Percentiles rank a stretch among this genome's conserved stretches.
Evolutionary conservation across 2,888 invertebrate genomes (phyloP).

Genomic region (Scelioninae gen. 2): DNA sequence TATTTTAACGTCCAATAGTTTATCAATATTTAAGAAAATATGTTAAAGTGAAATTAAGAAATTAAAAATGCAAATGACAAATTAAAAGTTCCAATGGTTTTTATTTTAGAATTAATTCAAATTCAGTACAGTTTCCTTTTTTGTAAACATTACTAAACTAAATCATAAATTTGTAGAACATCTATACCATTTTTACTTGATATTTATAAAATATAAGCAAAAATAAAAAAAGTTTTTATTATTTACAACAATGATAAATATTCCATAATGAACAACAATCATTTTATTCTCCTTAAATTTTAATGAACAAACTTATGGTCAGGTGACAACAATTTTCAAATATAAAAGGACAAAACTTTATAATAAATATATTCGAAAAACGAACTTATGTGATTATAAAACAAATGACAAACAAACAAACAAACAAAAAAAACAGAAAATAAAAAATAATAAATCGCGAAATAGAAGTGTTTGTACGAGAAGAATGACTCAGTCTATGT

Average conservation of each 20-base stretch:
- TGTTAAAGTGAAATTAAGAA: too few relatives aligned
- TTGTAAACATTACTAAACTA: too few relatives aligned
- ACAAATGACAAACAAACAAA: slow-evolving; percentile 33
- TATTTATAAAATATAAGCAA: too few relatives aligned
- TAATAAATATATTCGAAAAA: slow-evolving; percentile 48
- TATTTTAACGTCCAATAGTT: too few relatives aligned
- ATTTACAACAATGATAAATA: slow-evolving; percentile 1
- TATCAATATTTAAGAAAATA: too few relatives aligned
- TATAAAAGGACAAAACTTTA: slow-evolving; percentile 40
- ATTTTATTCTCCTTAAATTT: slow-evolving; percentile 39
- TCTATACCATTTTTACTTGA: too few relatives aligned
- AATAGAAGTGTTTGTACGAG: slow-evolving; percentile 43
- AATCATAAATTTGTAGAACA: too few relatives aligned
- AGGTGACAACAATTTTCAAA: slow-evolving; percentile 42
- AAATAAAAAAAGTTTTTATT: too few relatives aligned
- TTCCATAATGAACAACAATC: slow-evolving; percentile 28
- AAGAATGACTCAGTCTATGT: slow-evolving; percentile 70
- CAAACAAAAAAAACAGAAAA: slow-evolving; percentile 10
- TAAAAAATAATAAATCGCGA: slow-evolving; percentile 54
- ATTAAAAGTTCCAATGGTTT: too few relatives aligned
- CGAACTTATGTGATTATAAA: slow-evolving; percentile 31
- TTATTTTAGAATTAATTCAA: too few relatives aligned
- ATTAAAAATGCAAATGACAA: too few relatives aligned
- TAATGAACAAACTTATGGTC: slow-evolving; percentile 51
- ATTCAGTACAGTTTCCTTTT: too few relatives aligned